Evolutionary conservation across 2,797 vertebrate genomes (phyloP), one percentile per base, ranked within the genome.

Genomic region (Perodicticus potto): DNA sequence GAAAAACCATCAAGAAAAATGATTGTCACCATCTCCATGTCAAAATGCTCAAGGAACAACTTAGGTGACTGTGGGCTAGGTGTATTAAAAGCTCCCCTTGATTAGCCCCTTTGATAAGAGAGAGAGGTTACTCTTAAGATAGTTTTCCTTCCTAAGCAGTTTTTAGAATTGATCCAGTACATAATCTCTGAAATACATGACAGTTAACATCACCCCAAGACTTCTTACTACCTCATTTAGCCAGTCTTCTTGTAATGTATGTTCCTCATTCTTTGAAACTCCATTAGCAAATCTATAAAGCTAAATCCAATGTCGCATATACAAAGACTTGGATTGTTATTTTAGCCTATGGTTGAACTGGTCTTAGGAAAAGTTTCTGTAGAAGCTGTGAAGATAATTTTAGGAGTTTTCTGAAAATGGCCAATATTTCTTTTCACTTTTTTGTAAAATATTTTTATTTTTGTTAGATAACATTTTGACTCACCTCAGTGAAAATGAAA

Each of bases 261-360:
- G 37, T 53, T 19, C 23, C 74, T 94, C 37, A 83, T 88, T 89
- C 49, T 95, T 83, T 89, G 80, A 89, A 23, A 89, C 65, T 57
- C 43, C 78, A 85, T 65, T 65, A 92, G 76, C 72, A 94, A n/a
- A 89, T 96, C 90, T 87, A 40, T 96, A 84, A 88, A 87, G 84
- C 37, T 74, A 85, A 91, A 91, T 94, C 77, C 76, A 53, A 73
- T 83, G 86, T 80, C 89, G 43, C 63, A 89, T 91, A 34, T 49
- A 59, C 57, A 89, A 23, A 65, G 57, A 20, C 27, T 74, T 65
- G 43, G 55, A 53, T 95, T 93, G 93, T n/a, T 87, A 55, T 86
- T 17, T 87, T 90, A 23, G 3, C 32, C 76, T 93, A n/a, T 17
- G 29, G 11, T 55, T n/a, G 61, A 91, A 57, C 32, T 83, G 6